Conservation (phyloP, 2,888 invertebrate species). For the Cryptocephalus moraei region DNA sequence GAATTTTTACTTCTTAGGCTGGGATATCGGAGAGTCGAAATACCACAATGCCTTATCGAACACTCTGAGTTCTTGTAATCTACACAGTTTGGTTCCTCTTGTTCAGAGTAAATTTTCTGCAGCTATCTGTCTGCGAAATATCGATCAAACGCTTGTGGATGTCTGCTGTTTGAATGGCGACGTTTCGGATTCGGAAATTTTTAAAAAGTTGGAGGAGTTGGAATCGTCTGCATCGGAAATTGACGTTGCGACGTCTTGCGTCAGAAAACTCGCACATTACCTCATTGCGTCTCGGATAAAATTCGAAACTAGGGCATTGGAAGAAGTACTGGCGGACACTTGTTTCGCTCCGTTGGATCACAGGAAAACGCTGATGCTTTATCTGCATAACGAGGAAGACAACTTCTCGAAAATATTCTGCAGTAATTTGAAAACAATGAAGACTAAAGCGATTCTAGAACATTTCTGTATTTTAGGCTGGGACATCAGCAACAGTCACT, state of each 20-base stretch:
- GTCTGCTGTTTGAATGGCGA: not conserved
- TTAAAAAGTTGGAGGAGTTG: no score
- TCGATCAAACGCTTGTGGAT: not conserved
- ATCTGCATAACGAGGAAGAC: conserved; percentile 23
- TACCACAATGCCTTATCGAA: not conserved
- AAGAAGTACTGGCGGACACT: not conserved
- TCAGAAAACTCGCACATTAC: not conserved
- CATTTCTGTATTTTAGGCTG: conserved; percentile 26
- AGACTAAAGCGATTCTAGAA: conserved; percentile 18
- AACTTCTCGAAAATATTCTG: conserved; percentile 23
- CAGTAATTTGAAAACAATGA: conserved; percentile 14
- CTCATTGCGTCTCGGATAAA: not conserved
- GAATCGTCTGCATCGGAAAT: no score
- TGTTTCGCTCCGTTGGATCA: not conserved
- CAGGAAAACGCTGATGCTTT: conserved; percentile 21
- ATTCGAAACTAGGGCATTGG: not conserved
- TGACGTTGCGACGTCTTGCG: no score
- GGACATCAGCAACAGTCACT: conserved; percentile 21
- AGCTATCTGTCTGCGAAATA: not conserved
- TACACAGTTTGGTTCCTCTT: not conserved
- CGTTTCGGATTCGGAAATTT: no score
- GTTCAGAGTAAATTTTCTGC: not conserved
- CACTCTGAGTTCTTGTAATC: not conserved
- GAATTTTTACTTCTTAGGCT: not conserved
- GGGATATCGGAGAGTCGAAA: not conserved